phyloP scores from a whole-genome alignment of 2,113 vertebrate species.

The Sprattus sprattus region DNA sequence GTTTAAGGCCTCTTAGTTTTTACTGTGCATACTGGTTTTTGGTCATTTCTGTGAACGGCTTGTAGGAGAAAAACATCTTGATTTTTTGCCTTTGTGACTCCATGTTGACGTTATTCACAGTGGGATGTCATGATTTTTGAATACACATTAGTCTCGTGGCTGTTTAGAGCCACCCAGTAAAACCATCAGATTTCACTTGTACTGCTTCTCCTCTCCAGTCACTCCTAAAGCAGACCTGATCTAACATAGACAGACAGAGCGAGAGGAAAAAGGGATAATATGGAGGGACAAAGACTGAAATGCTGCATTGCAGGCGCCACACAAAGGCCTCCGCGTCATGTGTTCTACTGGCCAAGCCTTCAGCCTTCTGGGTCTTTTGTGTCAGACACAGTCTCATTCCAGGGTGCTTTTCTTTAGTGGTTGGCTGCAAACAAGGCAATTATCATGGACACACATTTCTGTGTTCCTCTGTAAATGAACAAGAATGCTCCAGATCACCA shows the following conservation, averaged over 20 bases:
- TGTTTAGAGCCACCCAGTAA: too few species aligned
- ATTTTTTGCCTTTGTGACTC: background rate
- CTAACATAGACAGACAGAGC: background rate
- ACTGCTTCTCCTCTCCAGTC: conserved; percentile 59
- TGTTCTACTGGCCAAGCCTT: conserved; percentile 23
- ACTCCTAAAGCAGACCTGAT: conserved; percentile 60
- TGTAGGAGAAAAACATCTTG: background rate
- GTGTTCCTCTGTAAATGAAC: conserved; percentile 33
- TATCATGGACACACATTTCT: conserved; percentile 32
- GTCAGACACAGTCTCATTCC: conserved; percentile 28
- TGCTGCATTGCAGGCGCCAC: conserved; percentile 7
- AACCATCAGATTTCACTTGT: conserved; percentile 58
- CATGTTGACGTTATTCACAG: background rate
- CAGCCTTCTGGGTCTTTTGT: conserved; percentile 21
- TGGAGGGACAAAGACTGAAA: conserved; percentile 34
- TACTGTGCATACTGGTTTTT: conserved; percentile 11
- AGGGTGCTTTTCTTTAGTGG: conserved; percentile 19
- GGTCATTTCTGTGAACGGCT: conserved; percentile 23
- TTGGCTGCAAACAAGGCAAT: conserved; percentile 32
- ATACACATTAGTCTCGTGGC: too few species aligned
- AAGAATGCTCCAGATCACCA: conserved; percentile 25
- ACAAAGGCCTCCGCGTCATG: conserved; percentile 12
- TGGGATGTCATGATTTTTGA: background rate
- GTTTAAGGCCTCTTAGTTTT: background rate
- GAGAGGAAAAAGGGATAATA: background rate